Evolutionary conservation across 2,888 invertebrate genomes (phyloP), one percentile per base, ranked within the genome.

Genomic region (Amaurobius ferox): DNA sequence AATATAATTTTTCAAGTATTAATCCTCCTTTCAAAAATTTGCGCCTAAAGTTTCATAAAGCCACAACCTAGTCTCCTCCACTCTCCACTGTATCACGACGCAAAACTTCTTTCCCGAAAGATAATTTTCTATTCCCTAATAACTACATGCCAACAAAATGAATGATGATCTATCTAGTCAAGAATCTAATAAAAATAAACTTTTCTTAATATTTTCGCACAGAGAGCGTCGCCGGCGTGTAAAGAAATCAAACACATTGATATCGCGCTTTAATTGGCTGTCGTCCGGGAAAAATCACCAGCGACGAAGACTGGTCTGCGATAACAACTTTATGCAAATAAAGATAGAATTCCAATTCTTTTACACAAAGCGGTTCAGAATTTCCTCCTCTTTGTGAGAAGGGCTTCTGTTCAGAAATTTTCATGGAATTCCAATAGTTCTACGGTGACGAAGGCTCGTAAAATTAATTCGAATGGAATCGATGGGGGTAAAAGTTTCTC

Each of bases 371-470:
- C 70, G 70, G 44, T 44, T 44, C 16, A 44, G 44, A 16, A 16
- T 44, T 16, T 16, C 44, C 2, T 44, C 66, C 66, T 68, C 70
- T 71, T 76, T 83, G 81, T 76, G 76, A 70, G 67, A 44, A 62
- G 26, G 32, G 67, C 76, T n/a, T 70, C 76, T 83, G 76, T 83
- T 74, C 71, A 61, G 71, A 83, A 81, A 83, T 83, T 76, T 83
- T 83, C 81, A 83, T 83, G 64, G 81, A 83, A 83, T 83, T 83
- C 81, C 81, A 83, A 83, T 83, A 83, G 76, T 83, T 83, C 76
- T 83, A 70, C 76, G 61, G 68, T 76, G 32, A 35, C 19, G 61
- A 16, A 11, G 35, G 55, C 35, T 68, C 40, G 26, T 32, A 71
- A 83, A 55, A 76, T 70, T 70, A 76, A 71, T 76, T 76, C 61